Evolutionary conservation across 1,140 invertebrate species (phyloP).

Genomic region (Camponotus floridanus): DNA sequence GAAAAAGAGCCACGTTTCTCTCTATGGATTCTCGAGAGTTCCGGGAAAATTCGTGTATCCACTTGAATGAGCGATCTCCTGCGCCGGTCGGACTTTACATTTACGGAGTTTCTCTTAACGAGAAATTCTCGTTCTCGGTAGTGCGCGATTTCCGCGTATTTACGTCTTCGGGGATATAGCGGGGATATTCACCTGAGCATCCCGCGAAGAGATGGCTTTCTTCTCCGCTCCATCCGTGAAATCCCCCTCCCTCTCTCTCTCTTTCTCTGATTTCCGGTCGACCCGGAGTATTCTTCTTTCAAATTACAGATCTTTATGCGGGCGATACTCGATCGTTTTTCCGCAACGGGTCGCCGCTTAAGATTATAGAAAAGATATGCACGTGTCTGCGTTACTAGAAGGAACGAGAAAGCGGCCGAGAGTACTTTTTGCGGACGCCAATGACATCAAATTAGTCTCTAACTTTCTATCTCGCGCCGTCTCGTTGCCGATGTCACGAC

Average conservation of each 20-base stretch:
- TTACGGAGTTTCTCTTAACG: conserved; percentile 81
- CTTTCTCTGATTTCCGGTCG: conserved; percentile 28
- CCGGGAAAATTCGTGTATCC: conserved; percentile 51
- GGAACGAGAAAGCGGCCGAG: conserved; percentile 47
- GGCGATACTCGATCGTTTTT: conserved; percentile 52
- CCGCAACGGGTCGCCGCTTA: conserved; percentile 27
- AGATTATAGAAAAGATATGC: conserved; percentile 44
- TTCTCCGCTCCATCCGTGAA: conserved; percentile 49
- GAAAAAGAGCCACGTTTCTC: conserved; percentile 34
- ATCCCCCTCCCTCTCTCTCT: conserved; percentile 7
- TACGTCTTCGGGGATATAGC: conserved; percentile 42
- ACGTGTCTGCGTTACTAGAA: neutral
- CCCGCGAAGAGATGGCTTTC: conserved; percentile 22
- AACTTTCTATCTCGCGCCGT: conserved; percentile 58
- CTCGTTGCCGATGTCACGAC: conserved; percentile 52
- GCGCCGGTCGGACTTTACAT: conserved; percentile 75
- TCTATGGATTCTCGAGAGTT: conserved; percentile 67
- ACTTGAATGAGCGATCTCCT: conserved; percentile 78
- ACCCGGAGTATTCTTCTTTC: neutral
- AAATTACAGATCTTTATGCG: conserved; percentile 27
- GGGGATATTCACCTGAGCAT: conserved; percentile 48
- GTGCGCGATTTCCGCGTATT: conserved; percentile 79
- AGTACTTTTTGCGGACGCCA: conserved; percentile 46
- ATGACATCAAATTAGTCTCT: conserved; percentile 59
- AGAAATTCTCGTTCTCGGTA: conserved; percentile 79